These are phyloP conservation scores for Arctopsyche grandis DNA, from an alignment of 1,140 invertebrate species.

Conservation along the genomic window DNA sequence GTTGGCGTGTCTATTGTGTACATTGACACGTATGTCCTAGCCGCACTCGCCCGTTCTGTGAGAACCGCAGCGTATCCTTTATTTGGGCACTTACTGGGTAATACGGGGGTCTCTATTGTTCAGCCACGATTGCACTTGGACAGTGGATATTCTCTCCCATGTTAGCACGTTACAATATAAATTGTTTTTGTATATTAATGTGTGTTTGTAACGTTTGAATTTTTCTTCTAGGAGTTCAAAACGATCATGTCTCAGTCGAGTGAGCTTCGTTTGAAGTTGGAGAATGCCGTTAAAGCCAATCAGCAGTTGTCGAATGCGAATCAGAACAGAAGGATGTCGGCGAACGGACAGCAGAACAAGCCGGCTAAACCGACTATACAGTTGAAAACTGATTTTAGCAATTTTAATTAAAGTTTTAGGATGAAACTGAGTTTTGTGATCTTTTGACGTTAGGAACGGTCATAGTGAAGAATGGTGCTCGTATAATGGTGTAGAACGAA, in stretches of 20 bases:
- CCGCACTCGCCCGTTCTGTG: too few relatives aligned
- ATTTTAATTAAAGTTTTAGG: conserved; percentile 74
- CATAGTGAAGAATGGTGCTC: too few relatives aligned
- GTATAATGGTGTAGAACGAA: too few relatives aligned
- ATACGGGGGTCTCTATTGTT: too few relatives aligned
- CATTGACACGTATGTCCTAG: too few relatives aligned
- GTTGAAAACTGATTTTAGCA: conserved; percentile 96
- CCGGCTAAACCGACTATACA: conserved; percentile 84
- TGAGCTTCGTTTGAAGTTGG: conserved; percentile 83
- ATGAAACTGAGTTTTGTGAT: neutral
- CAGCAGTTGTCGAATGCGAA: conserved; percentile 70
- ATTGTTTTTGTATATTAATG: too few relatives aligned
- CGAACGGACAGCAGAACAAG: conserved; percentile 68
- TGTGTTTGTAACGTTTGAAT: neutral
- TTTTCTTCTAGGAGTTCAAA: conserved; percentile 87
- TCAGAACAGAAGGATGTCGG: conserved; percentile 63
- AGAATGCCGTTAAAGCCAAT: conserved; percentile 83
- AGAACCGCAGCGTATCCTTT: too few relatives aligned
- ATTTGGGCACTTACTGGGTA: too few relatives aligned
- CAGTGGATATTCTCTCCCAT: too few relatives aligned
- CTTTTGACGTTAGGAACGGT: neutral
- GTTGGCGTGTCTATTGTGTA: too few relatives aligned
- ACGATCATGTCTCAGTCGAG: conserved; percentile 84
- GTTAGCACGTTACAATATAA: too few relatives aligned
- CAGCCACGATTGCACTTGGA: too few relatives aligned